A percentile compares a stretch with the other conserved stretches of the same genome.
Evolutionary conservation across 2,888 invertebrate genomes (phyloP).

Genomic region (Suillia variegata): DNA sequence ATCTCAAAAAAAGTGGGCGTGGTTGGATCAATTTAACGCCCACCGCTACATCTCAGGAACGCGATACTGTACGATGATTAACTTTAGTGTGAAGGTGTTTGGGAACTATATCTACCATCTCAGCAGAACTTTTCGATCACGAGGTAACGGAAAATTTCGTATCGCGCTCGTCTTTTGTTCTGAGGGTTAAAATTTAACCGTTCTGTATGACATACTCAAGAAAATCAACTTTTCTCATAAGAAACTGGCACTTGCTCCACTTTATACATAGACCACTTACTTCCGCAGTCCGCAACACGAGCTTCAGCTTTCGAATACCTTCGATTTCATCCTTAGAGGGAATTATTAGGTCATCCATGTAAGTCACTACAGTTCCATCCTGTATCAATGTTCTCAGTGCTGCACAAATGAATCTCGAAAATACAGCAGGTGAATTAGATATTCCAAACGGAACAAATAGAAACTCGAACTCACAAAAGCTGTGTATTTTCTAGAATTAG

Average conservation of each 20-base stretch:
- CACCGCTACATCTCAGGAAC: too few relatives aligned
- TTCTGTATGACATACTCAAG: constrained; percentile 24
- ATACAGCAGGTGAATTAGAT: constrained; percentile 26
- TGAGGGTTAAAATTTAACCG: constrained; percentile 20
- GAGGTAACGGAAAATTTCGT: constrained; percentile 18
- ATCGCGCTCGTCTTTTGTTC: constrained; percentile 17
- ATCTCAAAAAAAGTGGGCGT: too few relatives aligned
- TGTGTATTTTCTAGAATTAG: constrained; percentile 22
- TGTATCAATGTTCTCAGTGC: constrained; percentile 27
- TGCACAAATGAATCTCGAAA: constrained; percentile 23
- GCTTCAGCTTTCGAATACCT: constrained; percentile 18
- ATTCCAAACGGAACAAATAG: constrained; percentile 28
- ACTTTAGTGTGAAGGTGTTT: too few relatives aligned
- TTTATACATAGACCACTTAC: constrained; percentile 24
- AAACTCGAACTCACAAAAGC: constrained; percentile 29
- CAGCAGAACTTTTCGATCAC: constrained; percentile 20
- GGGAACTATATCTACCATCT: too few relatives aligned
- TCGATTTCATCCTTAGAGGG: constrained; percentile 25
- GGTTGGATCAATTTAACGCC: too few relatives aligned
- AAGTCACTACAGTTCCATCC: constrained; percentile 18
- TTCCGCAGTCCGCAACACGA: constrained; percentile 19
- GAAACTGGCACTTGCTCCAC: constrained; percentile 32
- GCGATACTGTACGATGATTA: too few relatives aligned
- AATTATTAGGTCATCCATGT: constrained; percentile 32
- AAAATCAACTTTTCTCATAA: constrained; percentile 24